phyloP scores from a whole-genome alignment of 2,797 vertebrate genomes.

The Coendou prehensilis region DNA sequence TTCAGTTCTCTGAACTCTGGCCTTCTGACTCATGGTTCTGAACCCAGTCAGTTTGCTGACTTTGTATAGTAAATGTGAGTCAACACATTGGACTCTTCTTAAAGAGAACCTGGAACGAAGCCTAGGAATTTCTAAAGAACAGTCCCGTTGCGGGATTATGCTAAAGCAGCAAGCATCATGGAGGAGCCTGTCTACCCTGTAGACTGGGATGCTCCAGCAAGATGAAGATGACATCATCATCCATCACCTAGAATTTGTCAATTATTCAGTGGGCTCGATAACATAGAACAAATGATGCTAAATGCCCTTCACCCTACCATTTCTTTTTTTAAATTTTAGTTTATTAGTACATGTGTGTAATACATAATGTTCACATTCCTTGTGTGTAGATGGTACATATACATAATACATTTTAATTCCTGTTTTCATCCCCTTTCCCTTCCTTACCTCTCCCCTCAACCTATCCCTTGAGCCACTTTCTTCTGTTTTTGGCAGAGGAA shows the following conservation, averaged over 20 bases:
- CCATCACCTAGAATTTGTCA: not conserved
- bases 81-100: not conserved
- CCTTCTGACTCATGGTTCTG: not conserved
- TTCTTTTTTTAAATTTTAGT: not conserved
- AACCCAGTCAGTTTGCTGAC: not conserved
- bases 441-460: not conserved
- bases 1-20: conserved; percentile 7
- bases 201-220: not conserved
- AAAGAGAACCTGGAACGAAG: not conserved
- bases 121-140: not conserved
- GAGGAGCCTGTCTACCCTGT: not conserved
- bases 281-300: not conserved
- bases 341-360: not conserved
- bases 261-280: not conserved
- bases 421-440: not conserved
- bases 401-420: not conserved
- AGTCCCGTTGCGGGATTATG: not conserved
- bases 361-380: not conserved
- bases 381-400: not conserved
- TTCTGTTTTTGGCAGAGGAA: not conserved
- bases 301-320: not conserved
- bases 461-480: not conserved
- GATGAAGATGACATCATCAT: not conserved
- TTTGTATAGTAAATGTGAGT: not conserved
- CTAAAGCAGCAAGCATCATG: not conserved